Conservation (phyloP, 2,113 vertebrate genomes). For the Oplegnathus fasciatus region DNA sequence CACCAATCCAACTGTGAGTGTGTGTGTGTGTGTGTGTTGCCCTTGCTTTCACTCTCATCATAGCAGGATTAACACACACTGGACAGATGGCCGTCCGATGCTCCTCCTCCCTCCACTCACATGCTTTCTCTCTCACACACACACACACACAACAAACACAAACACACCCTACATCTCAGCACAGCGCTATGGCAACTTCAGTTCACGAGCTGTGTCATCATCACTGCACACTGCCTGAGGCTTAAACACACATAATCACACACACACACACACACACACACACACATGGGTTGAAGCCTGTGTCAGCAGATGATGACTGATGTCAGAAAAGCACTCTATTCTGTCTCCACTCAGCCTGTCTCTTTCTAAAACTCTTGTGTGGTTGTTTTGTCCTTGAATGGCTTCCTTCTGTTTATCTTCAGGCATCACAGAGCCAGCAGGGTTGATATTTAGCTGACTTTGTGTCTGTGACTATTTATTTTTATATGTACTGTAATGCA, state of each 20-base stretch:
- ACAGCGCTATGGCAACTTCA: slow-evolving; percentile 56
- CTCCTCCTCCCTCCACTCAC: slow-evolving; percentile 57
- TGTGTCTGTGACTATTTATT: not conserved
- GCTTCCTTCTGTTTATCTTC: slow-evolving; percentile 12
- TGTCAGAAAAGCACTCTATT: slow-evolving; percentile 58
- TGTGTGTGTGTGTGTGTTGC: slow-evolving; percentile 39
- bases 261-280: slow-evolving; percentile 36
- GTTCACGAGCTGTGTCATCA: slow-evolving; percentile 69
- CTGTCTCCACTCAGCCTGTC: slow-evolving; percentile 38
- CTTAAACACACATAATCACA: slow-evolving; percentile 56
- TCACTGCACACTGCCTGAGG: slow-evolving; percentile 51
- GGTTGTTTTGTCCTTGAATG: slow-evolving; percentile 40
- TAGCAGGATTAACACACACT: slow-evolving; percentile 74
- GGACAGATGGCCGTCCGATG: slow-evolving; percentile 75
- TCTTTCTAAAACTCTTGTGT: slow-evolving; percentile 34
- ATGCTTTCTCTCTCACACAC: slow-evolving; percentile 31
- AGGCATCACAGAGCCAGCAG: not conserved
- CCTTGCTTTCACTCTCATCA: slow-evolving; percentile 69
- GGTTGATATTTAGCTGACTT: slow-evolving; percentile 3
- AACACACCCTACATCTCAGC: slow-evolving; percentile 37
- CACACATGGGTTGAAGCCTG: slow-evolving; percentile 30
- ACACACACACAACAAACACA: slow-evolving; percentile 21
- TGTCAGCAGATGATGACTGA: slow-evolving; percentile 71
- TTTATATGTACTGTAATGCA: not conserved
- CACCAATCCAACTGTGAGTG: slow-evolving; percentile 38